Evolutionary conservation across 2,888 invertebrate genomes (phyloP).

Genomic region (Brachyptera risi): DNA sequence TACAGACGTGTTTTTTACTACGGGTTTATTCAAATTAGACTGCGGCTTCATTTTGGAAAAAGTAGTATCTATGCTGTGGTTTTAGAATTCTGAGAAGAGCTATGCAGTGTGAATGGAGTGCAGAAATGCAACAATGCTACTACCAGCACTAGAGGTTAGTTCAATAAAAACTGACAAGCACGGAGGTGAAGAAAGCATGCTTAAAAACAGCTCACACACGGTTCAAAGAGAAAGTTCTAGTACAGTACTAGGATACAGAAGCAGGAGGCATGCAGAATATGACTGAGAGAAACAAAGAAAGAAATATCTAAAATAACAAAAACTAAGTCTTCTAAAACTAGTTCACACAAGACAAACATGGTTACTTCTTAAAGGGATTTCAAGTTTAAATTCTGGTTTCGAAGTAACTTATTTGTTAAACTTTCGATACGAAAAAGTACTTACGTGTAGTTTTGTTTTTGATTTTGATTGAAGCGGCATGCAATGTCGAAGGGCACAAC

Average conservation of each 20-base stretch:
- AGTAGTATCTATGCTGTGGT: constrained; percentile 7
- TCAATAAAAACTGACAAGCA: too few species aligned
- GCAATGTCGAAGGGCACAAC: constrained; percentile 72
- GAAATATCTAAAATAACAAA: constrained; percentile 1
- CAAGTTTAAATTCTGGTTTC: background rate
- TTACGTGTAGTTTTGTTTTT: constrained; percentile 69
- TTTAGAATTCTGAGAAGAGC: constrained; percentile 2
- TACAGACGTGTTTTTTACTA: constrained; percentile 9
- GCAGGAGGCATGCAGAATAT: constrained; percentile 4
- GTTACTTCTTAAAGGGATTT: constrained; percentile 1
- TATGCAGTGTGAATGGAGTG: constrained; percentile 14
- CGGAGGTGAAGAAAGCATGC: constrained; percentile 9
- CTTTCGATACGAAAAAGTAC: constrained; percentile 50
- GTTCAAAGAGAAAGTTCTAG: background rate
- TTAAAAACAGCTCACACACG: too few species aligned
- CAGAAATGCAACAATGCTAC: constrained; percentile 14
- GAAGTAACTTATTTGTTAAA: constrained; percentile 14
- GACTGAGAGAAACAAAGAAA: background rate
- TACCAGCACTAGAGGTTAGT: too few species aligned
- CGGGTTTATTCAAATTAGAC: background rate
- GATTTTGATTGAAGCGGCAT: constrained; percentile 68
- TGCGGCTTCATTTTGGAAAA: constrained; percentile 8
- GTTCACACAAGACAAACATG: constrained; percentile 13
- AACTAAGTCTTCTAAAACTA: background rate
- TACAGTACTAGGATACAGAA: background rate